These are phyloP conservation scores for Thalassarche chlororhynchos DNA, from an alignment of 2,113 vertebrate species.

Conservation along the genomic window DNA sequence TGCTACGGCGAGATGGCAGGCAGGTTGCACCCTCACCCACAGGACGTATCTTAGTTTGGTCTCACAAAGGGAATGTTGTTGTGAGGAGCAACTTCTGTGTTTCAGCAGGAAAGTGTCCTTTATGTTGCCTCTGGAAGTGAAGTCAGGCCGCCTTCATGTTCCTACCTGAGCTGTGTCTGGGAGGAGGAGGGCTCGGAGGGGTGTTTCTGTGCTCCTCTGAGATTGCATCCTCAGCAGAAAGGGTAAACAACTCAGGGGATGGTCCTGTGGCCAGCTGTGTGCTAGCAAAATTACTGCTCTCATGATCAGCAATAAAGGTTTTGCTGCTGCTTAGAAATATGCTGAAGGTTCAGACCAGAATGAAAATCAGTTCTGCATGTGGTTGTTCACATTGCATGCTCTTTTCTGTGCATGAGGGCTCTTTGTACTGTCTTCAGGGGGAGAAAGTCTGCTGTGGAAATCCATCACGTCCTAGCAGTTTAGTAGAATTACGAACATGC, in stretches of 20 bases:
- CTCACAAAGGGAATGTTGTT: neutral
- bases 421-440: neutral
- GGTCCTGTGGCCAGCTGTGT: neutral
- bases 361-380: neutral
- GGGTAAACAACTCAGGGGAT: neutral
- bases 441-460: slow-evolving; percentile 12
- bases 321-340: slow-evolving; percentile 22
- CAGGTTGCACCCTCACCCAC: neutral
- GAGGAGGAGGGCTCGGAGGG: neutral
- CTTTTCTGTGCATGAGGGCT: neutral
- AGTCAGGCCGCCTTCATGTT: neutral
- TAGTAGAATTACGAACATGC: slow-evolving; percentile 33
- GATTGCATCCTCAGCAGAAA: neutral
- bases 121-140: neutral
- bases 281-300: slow-evolving; percentile 17
- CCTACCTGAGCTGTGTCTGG: neutral
- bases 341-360: neutral
- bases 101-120: neutral
- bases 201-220: neutral
- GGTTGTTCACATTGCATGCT: neutral
- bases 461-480: slow-evolving; percentile 25
- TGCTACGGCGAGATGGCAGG: neutral
- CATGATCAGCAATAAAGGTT: neutral
- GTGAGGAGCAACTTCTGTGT: neutral
- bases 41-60: neutral